Evolutionary conservation across 2,113 vertebrate genomes (phyloP), one percentile per base, ranked within the genome.

Genomic region (Butorides virescens): DNA sequence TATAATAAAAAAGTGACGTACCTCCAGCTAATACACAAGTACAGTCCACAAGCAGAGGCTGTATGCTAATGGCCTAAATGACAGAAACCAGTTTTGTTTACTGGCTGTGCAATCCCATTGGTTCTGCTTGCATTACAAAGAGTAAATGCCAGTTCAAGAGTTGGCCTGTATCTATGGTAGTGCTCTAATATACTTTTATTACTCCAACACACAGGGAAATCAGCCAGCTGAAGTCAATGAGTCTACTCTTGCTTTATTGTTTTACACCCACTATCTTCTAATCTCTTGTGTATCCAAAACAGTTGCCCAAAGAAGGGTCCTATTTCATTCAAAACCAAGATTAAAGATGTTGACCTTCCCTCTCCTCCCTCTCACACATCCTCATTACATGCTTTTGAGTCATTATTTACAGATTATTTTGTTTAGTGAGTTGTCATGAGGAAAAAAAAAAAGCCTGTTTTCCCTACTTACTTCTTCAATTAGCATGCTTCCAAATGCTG

Each of bases 361-460:
- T 93, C 63, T 81, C 79, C 77, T 95, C n/a, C 58, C 76, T 80
- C 61, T 91, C 67, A 49, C 89, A 90, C 90, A 11, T 78, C 91
- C 90, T 92, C 63, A n/a, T 97, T 94, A 95, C 72, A 70, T 1
- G 15, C 70, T 80, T 81, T 90, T 98, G 97, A 98, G 96, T 98
- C 97, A 98, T 91, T 92, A 84, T 97, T 97, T 96, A 90, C 95
- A 96, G 97, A 97, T 88, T 76, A 77, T 44, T 77, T 89, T 94
- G 92, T 95, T 94, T 95, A 95, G 74, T 61, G 71, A 10, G 67
- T 81, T 90, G 92, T 83, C 67, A 86, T 9, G 25, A 90, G 92
- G 75, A 16, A 62, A 47, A 61, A 62, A 47, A 61, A 59, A 34
- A 50, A 49, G 14, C 34, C 74, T 93, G 25, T 74, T 77, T 73